Conservation (phyloP, 2,888 invertebrate species). For the Gnatocerus cornutus region DNA sequence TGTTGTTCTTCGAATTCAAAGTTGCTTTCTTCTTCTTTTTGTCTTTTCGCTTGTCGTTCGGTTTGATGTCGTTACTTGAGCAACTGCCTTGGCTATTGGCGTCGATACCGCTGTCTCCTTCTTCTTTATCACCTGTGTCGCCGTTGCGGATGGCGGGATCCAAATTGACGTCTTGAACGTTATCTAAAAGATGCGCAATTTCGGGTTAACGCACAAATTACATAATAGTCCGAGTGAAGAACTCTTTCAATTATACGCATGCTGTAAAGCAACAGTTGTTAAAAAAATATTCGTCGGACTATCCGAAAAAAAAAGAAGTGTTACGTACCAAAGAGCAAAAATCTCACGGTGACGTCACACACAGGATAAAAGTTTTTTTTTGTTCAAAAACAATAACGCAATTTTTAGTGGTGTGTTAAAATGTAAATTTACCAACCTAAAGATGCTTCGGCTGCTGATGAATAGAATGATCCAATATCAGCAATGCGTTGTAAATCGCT, state of each 20-base stretch:
- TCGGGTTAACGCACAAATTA: not conserved
- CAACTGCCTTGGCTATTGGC: slow-evolving; percentile 92
- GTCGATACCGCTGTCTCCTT: slow-evolving; percentile 92
- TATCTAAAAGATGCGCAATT: slow-evolving; percentile 52
- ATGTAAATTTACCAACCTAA: slow-evolving; percentile 1
- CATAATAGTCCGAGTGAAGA: too few relatives aligned
- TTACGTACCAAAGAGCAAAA: not conserved
- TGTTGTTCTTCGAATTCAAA: slow-evolving; percentile 49
- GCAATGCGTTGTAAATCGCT: too few relatives aligned
- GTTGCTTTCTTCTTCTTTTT: slow-evolving; percentile 77
- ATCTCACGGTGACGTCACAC: not conserved
- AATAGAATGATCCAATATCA: not conserved
- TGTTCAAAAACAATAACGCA: too few relatives aligned
- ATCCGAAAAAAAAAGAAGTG: too few relatives aligned
- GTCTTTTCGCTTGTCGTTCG: slow-evolving; percentile 77
- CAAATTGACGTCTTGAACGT: slow-evolving; percentile 61
- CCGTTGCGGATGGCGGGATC: slow-evolving; percentile 67
- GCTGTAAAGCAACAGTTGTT: too few relatives aligned
- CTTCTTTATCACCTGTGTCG: slow-evolving; percentile 79
- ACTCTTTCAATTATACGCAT: too few relatives aligned
- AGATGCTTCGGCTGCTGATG: not conserved
- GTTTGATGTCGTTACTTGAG: slow-evolving; percentile 88
- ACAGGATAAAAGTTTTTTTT: not conserved
- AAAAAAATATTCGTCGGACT: too few relatives aligned
- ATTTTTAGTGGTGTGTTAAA: not conserved